Base-by-base conservation (phyloP, 2,888 invertebrate species). In the Cosmorhoe ocellata region DNA sequence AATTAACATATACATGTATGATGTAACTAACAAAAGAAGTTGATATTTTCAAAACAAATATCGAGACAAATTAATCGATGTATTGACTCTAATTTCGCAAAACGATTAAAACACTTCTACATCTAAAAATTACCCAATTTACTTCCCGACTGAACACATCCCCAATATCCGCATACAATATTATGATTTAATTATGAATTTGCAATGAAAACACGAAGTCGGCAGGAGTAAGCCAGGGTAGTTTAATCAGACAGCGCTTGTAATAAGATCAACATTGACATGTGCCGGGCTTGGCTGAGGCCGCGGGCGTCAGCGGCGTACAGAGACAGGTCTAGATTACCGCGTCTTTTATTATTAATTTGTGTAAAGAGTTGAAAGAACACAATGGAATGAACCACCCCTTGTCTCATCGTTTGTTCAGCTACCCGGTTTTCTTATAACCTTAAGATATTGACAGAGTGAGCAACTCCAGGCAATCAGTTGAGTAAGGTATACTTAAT, bases 291-390 rank as follows among this genome's bases (percentile, higher is more conserved):
- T 45, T 32, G 39, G 27, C 42, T 37, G 71, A 66, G 46, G 60
- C 56, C 59, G 56, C 66, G 58, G 47, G 37, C 34, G 51, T n/a
- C n/a, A n/a, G 37, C 39, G 49, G 40, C 45, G 46, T 5, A 7
- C 56, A 50, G 44, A 52, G 50, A 58, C 52, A 47, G 60, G 63
- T 64, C 79, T 74, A 80, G 81, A 82, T 84, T 82, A 84, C 72
- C 74, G 73, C 69, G 37, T 71, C 63, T 74, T 82, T 81, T 82
- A 89, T 85, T 78, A 87, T 88, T 87, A 80, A 87, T 77, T 74
- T 80, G 80, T 79, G 76, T 76, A 88, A 88, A 85, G 88, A 88
- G 88, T 87, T 86, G 69, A 72, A 68, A 59, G 66, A 53, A 53
- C 58, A 75, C 76, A 71, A 76, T 76, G 67, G 67, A 62, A 61